Conservation (phyloP, 2,888 invertebrate species). For the Scelioninae gen. 1 region DNA sequence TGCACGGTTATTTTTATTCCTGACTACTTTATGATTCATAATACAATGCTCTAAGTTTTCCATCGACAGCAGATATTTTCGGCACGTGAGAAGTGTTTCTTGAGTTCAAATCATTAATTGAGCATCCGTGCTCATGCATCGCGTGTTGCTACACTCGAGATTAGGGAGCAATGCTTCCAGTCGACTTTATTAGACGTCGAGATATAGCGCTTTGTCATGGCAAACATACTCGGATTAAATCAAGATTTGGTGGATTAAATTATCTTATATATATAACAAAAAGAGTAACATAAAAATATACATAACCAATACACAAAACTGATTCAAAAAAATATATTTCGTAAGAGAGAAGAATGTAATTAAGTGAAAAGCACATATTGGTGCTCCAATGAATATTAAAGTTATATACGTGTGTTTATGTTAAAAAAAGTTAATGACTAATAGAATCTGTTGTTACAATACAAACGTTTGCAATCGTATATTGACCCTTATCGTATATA, state of each 20-base stretch:
- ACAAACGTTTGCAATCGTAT: no score
- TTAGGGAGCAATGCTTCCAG: constrained; percentile 58
- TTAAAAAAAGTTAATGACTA: no score
- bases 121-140: constrained; percentile 56
- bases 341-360: no score
- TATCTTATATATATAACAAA: neutral
- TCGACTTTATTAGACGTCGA: constrained; percentile 60
- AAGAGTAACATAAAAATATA: no score
- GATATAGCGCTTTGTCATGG: constrained; percentile 50
- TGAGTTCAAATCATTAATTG: constrained; percentile 60
- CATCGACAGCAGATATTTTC: constrained; percentile 56
- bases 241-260: constrained; percentile 37
- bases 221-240: constrained; percentile 26
- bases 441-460: no score
- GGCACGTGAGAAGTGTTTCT: constrained; percentile 66
- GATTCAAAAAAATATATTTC: no score
- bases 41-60: constrained; percentile 8
- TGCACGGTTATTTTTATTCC: constrained; percentile 27
- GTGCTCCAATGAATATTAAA: no score
- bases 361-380: no score
- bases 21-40: constrained; percentile 32
- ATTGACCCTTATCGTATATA: no score
- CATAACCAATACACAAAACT: no score
- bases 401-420: no score
- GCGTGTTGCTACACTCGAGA: constrained; percentile 66